Evolutionary conservation across 2,113 vertebrate species (phyloP), one percentile per base, ranked within the genome.

Genomic region (Athene cunicularia): DNA sequence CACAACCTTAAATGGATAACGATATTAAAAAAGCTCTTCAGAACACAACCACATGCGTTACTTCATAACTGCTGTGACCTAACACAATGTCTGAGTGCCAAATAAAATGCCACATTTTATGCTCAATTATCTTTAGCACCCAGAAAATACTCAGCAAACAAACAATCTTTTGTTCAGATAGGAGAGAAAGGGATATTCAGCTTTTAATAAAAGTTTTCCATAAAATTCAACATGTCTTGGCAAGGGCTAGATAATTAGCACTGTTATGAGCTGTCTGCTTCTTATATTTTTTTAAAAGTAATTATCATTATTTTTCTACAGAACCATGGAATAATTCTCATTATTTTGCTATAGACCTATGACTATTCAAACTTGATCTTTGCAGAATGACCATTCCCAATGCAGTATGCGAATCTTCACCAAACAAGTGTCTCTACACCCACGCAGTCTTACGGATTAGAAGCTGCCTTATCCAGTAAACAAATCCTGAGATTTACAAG

Each of bases 321-420:
- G 68, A 87, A 86, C 6, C 27, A 92, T 37, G 18, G 5, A 27
- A 45, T 30, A 47, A 70, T 59, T 64, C 5, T n/a, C 43, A 50
- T 19, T 59, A 59, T 70, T 90, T 84, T 71, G 9, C 28, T 39
- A 39, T 0, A 77, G 43, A 79, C 4, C 18, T 75, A 9, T 3
- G 55, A 30, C 32, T 43, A 71, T 74, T 59, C 43, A 79, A 66
- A 77, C 5, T 4, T 58, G 17, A 45, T 18, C 63, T 84, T 3
- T 70, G 9, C 72, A 62, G 37, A 74, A 50, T 2, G 27, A 77
- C 22, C 20, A n/a, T 11, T 37, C 39, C 56, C 50, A 70, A 27
- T 8, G 18, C 14, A 86, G 7, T 2, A n/a, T 0, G 0, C 4
- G 17, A 62, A 58, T 23, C 64, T 79, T 68, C 18, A 58, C 21